These are phyloP conservation scores for Volucella zonaria DNA, from an alignment of 2,888 invertebrate genomes.

Conservation along the genomic window DNA sequence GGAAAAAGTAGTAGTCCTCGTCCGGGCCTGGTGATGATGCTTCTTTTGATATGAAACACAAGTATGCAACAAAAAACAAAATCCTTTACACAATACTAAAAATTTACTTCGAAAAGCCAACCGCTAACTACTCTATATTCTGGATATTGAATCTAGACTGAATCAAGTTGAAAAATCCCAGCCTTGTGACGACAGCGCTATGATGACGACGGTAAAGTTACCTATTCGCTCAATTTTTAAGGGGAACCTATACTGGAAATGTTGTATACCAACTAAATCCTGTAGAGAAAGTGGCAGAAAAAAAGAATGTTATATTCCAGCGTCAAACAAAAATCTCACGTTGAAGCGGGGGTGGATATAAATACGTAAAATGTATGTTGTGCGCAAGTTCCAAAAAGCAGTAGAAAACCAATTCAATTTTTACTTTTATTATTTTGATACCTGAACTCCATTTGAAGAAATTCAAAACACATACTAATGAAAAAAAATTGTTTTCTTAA, in stretches of 20 bases:
- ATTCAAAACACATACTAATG: no score
- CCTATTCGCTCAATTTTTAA: conserved; percentile 30
- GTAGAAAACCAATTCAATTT: conserved; percentile 26
- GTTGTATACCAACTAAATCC: conserved; percentile 68
- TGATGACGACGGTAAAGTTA: conserved; percentile 63
- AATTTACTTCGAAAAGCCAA: conserved; percentile 66
- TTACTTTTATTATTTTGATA: not conserved
- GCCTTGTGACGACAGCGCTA: conserved; percentile 69
- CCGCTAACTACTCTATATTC: conserved; percentile 73
- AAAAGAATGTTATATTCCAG: conserved; percentile 60
- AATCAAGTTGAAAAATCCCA: conserved; percentile 69
- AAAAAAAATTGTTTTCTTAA: no score
- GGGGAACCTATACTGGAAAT: conserved; percentile 63
- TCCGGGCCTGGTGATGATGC: conserved; percentile 77
- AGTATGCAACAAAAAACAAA: conserved; percentile 66
- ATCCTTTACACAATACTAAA: conserved; percentile 69
- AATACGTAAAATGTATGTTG: conserved; percentile 8
- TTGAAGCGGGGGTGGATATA: conserved; percentile 63
- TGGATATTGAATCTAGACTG: conserved; percentile 74
- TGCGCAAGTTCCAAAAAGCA: conserved; percentile 51
- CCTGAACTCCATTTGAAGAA: no score
- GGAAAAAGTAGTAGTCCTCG: conserved; percentile 64
- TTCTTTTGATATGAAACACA: conserved; percentile 68
- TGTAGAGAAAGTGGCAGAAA: conserved; percentile 50
- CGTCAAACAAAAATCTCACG: conserved; percentile 47